phyloP scores from a whole-genome alignment of 2,888 invertebrate genomes.

The Aplocera efformata region DNA sequence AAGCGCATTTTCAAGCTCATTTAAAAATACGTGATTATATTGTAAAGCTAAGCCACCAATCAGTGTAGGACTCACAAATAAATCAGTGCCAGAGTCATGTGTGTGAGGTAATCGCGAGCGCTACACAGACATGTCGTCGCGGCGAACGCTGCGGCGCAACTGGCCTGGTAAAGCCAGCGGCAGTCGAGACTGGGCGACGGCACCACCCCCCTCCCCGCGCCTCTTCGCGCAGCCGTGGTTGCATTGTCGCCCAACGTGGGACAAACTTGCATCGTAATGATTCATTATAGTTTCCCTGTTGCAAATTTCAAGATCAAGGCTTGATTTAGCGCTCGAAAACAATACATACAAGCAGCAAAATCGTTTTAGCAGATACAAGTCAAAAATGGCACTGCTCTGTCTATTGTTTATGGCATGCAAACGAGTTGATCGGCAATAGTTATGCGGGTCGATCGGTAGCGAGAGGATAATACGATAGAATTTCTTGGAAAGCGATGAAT shows the following conservation, averaged over 20 bases:
- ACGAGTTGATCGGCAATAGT: no score
- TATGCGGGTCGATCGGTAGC: no score
- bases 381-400: no score
- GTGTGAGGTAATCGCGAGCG: slow-evolving; percentile 43
- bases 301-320: slow-evolving; percentile 16
- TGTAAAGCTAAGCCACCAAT: slow-evolving; percentile 35
- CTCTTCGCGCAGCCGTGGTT: slow-evolving; percentile 43
- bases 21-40: background rate
- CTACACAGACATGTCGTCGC: slow-evolving; percentile 49
- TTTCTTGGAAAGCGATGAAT: no score
- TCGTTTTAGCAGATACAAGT: no score
- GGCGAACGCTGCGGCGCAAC: slow-evolving; percentile 69
- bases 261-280: slow-evolving; percentile 30
- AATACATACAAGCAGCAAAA: no score
- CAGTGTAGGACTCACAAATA: slow-evolving; percentile 56
- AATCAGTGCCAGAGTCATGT: slow-evolving; percentile 53
- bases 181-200: slow-evolving; percentile 40
- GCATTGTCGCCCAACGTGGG: slow-evolving; percentile 64
- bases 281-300: slow-evolving; percentile 26
- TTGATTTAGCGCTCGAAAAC: no score
- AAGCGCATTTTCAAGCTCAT: background rate
- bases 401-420: no score
- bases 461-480: no score
- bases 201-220: slow-evolving; percentile 23
- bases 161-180: slow-evolving; percentile 34